Evolutionary conservation across 1,140 invertebrate species (phyloP), one percentile per base, ranked within the genome.

Genomic region (Tetramorium alpestre): DNA sequence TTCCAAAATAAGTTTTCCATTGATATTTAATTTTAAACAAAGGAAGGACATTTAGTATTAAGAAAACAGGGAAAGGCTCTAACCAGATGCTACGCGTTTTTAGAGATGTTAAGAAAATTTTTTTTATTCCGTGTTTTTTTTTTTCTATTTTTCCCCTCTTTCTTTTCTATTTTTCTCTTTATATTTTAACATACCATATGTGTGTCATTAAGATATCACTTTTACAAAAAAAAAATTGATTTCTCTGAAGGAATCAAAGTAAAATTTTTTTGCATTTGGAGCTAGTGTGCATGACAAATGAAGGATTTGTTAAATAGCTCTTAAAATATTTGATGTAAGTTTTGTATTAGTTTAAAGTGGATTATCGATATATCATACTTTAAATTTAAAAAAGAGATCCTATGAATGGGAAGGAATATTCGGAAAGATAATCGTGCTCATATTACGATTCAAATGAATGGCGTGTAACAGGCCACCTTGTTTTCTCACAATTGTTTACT

Each of bases 1-100:
- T 91, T 90, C 90, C 90, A 91, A 75, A 65, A 77, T 84, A 80
- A 62, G 72, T 88, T 91, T 88, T 90, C 73, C 67, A 51, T 77
- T 81, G 70, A 62, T 69, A 90, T 69, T 25, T 75, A 85, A 90
- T 77, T 62, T 0, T 88, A 70, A 62, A 76, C 51, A 88, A 62
- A n/a, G 18, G 41, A 64, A 49, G 13, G 70, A 58, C 25, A 38
- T 75, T 81, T 89, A 87, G 80, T 82, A 75, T 87, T 85, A 87
- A 62, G 58, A 65, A 70, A 75, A 64, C 54, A 84, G 62, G 78
- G 65, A 86, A 54, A 62, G 78, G 22, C 51, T 82, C 62, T 88
- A 90, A 90, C 80, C 70, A 80, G 75, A 90, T 84, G 73, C 65
- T 88, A 88, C 58, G n/a, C 58, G 77, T 86, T 60, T 58, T 64